These are phyloP conservation scores for Typhlichthys subterraneus DNA, from an alignment of 2,797 vertebrate genomes.

Conservation along the genomic window DNA sequence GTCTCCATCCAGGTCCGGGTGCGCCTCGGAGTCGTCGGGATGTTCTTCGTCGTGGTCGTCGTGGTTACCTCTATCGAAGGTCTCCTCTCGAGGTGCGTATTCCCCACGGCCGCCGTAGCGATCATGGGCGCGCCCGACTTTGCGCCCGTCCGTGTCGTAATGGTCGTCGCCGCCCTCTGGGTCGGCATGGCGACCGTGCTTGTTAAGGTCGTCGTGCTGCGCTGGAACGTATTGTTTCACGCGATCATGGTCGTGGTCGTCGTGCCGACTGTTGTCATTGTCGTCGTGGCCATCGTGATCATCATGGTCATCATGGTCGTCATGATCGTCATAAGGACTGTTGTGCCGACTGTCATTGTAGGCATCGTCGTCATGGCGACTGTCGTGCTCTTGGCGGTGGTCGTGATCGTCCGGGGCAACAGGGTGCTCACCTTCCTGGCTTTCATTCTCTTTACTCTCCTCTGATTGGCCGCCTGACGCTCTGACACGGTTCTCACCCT, in stretches of 20 bases:
- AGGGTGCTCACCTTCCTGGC: constrained; percentile 54
- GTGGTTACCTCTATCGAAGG: constrained; percentile 37
- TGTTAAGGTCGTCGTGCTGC: constrained; percentile 35
- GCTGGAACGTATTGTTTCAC: constrained; percentile 36
- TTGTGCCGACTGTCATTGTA: constrained; percentile 20
- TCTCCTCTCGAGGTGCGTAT: constrained; percentile 15
- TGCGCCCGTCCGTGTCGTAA: constrained; percentile 67
- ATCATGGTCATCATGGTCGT: constrained; percentile 27
- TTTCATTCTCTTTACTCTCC: constrained; percentile 58
- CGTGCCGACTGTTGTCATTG: background rate
- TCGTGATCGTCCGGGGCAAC: constrained; percentile 33
- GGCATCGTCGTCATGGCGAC: constrained; percentile 38
- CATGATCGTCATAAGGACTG: constrained; percentile 9
- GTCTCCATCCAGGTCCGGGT: constrained; percentile 16
- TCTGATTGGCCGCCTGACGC: constrained; percentile 60
- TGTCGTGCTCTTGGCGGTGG: constrained; percentile 25
- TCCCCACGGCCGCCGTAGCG: constrained; percentile 39
- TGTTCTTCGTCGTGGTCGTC: constrained; percentile 42
- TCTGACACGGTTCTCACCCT: constrained; percentile 68
- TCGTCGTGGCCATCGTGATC: constrained; percentile 36
- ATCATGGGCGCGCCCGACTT: constrained; percentile 39
- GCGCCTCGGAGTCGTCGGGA: constrained; percentile 38
- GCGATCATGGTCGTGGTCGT: constrained; percentile 15
- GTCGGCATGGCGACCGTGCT: constrained; percentile 20
- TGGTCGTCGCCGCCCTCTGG: constrained; percentile 48